A percentile compares a stretch with the other conserved stretches of the same genome.
phyloP scores from a whole-genome alignment of 2,113 vertebrate genomes.

The Ptyas mucosa region DNA sequence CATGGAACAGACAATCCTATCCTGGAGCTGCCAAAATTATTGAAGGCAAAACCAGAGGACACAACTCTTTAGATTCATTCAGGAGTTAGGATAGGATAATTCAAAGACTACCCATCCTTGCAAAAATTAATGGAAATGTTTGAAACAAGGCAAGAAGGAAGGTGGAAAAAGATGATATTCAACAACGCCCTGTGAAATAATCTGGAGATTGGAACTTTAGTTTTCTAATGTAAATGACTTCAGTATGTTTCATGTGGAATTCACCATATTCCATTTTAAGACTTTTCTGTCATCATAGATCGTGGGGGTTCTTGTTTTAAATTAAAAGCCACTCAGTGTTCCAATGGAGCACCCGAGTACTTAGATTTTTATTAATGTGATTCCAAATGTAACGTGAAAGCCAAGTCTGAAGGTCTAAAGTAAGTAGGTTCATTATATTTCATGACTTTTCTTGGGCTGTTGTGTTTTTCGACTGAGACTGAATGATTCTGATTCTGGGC shows the following conservation, averaged over 20 bases:
- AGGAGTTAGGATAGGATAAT: background rate
- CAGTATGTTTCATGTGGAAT: background rate
- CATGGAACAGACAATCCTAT: background rate
- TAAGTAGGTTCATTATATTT: background rate
- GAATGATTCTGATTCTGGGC: slow-evolving; percentile 27
- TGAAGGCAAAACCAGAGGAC: background rate
- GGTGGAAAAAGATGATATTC: background rate
- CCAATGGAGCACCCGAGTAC: slow-evolving; percentile 16
- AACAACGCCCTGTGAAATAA: slow-evolving; percentile 15
- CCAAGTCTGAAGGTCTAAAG: slow-evolving; percentile 9
- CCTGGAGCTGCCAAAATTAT: background rate
- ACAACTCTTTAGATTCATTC: background rate
- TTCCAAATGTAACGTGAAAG: slow-evolving; percentile 13
- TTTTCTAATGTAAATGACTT: slow-evolving; percentile 30
- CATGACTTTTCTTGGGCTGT: background rate
- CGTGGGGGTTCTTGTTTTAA: slow-evolving; percentile 24
- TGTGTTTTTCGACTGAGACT: slow-evolving; percentile 11
- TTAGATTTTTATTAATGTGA: background rate
- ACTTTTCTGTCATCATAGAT: slow-evolving; percentile 27
- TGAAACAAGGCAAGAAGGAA: background rate
- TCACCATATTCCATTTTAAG: slow-evolving; percentile 25
- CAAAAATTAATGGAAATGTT: background rate
- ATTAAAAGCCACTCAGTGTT: background rate
- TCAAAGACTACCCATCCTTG: background rate
- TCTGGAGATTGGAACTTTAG: background rate